These are phyloP conservation scores for Polyodon spathula DNA, from an alignment of 2,113 vertebrate species.

Conservation along the genomic window DNA sequence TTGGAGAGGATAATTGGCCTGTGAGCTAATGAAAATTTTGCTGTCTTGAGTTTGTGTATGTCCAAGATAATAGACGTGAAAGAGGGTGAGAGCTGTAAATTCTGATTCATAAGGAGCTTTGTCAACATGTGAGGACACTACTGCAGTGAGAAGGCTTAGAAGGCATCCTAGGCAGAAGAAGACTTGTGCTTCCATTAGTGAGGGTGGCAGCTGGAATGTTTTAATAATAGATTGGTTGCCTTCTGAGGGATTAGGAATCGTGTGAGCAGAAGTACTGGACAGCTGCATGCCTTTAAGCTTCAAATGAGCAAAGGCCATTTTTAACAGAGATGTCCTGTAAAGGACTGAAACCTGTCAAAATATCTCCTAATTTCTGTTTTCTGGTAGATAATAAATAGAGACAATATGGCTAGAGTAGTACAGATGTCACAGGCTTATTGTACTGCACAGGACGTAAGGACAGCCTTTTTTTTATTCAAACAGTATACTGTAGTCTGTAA, in stretches of 20 bases:
- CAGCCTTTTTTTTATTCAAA: not conserved
- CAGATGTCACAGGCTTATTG: not conserved
- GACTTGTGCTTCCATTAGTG: conserved; percentile 20
- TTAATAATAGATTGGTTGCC: conserved; percentile 59
- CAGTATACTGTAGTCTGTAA: no score
- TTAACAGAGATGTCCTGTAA: not conserved
- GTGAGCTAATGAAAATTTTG: not conserved
- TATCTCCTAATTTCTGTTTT: not conserved
- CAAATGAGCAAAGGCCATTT: conserved; percentile 10
- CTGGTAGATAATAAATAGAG: not conserved
- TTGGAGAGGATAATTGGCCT: conserved; percentile 1
- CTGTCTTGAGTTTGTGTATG: not conserved
- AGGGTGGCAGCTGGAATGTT: conserved; percentile 44
- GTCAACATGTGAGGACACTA: not conserved
- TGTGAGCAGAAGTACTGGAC: conserved; percentile 47
- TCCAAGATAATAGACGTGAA: not conserved
- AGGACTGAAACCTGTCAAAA: not conserved
- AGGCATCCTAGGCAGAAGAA: not conserved
- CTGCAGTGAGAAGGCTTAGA: not conserved
- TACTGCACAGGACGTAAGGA: not conserved
- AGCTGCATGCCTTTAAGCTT: conserved; percentile 49
- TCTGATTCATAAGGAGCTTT: not conserved
- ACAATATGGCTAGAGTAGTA: not conserved
- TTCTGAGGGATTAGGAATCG: conserved; percentile 50
- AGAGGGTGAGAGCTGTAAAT: not conserved